Conservation (phyloP, 2,113 vertebrate species). For the Myxocyprinus asiaticus region DNA sequence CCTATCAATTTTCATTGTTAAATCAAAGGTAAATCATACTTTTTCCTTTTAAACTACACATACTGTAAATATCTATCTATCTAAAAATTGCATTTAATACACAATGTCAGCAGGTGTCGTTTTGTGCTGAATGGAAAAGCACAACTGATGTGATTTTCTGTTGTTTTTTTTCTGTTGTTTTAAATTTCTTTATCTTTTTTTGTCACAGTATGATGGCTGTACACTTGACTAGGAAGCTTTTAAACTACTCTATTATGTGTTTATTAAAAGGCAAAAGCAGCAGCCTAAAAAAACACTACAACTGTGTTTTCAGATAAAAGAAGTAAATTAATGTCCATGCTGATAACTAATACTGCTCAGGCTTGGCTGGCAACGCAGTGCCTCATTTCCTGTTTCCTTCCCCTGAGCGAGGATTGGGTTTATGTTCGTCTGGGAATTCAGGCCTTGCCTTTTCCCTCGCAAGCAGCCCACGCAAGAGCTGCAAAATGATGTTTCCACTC, state of each 20-base stretch:
- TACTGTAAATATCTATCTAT: background rate
- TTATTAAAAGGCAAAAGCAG: conserved; percentile 17
- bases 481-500: conserved; percentile 62
- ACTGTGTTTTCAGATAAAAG: background rate
- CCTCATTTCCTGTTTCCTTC: conserved; percentile 67
- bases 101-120: too few species aligned
- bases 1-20: too few species aligned
- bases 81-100: too few species aligned
- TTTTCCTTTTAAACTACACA: too few species aligned
- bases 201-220: background rate
- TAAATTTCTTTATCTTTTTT: background rate
- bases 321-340: conserved; percentile 24
- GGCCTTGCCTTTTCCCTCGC: conserved; percentile 66
- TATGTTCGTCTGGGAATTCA: conserved; percentile 63
- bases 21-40: too few species aligned
- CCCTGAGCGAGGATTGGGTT: conserved; percentile 56
- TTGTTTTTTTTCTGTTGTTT: background rate
- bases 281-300: background rate
- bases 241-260: background rate
- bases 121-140: background rate
- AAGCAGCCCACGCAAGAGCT: conserved; percentile 69
- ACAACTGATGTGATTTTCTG: background rate
- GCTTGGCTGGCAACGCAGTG: conserved; percentile 63
- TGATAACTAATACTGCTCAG: conserved; percentile 52
- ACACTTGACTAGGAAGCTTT: background rate